Base-by-base conservation (phyloP, 2,113 vertebrate genomes). In the Gorsachius goisagi region DNA sequence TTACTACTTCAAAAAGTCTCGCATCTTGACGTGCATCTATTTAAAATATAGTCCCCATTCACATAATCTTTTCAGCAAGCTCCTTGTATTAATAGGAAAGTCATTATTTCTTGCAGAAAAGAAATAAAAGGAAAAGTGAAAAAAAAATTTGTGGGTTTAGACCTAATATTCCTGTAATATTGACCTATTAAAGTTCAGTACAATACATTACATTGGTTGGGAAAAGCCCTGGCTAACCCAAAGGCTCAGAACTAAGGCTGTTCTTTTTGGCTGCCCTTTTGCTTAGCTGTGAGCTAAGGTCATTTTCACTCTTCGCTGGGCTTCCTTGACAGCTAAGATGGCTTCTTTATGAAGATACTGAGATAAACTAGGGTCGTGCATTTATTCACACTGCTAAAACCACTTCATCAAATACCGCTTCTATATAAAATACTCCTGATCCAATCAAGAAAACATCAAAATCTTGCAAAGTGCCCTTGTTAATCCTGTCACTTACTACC, bases 271-370 rank as follows among this genome's bases (percentile, higher is more conserved):
- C 79, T 98, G 97, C 97, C 97, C 97, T 98, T 98, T 97, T 83
- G 89, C 96, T 97, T 94, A 95, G 96, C 97, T 98, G 97, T 97
- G 95, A 95, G 96, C 96, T 98, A 97, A 98, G 97, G 97, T 98
- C 97, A 91, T 98, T 97, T 98, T 98, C 97, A 98, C 97, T 97
- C 96, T 97, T 97, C 97, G 95, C 94, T 98, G 96, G 97, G 96
- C 96, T 98, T 97, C 95, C 86, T 92, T 89, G 90, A 97, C 97
- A 96, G 94, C 84, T 85, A 91, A 94, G 97, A 96, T 97, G 96
- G 95, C 92, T 97, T 98, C 96, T 97, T 98, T 96, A 97, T 95
- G 96, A 96, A 98, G 97, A 96, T 52, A 23, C 44, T 26, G 96
- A 93, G 97, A 98, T 98, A 97, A 98, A 97, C 92, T 86, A 77